Base-by-base conservation (phyloP, 2,113 vertebrate species). In the Nyctereutes procyonoides region DNA sequence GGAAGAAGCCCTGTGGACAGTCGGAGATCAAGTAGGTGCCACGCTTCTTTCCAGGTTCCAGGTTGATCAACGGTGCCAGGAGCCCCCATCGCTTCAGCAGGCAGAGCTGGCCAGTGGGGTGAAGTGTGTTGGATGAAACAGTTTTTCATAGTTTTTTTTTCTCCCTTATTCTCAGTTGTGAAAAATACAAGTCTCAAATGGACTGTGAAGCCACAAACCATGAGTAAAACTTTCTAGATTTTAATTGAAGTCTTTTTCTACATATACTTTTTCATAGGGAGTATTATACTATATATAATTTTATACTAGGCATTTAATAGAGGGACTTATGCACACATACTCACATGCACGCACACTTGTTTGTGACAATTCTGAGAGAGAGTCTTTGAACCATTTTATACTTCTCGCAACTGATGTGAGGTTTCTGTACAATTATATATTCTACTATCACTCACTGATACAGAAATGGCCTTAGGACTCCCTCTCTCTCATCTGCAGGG, bases 1-100 rank as follows among this genome's bases (percentile, higher is more conserved):
- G 98, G 98, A 99, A 99, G 99, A 99, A 99, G 94, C 99, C 99
- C 14, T 99, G 99, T 71, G 99, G 99, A 95, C 99, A 99, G 95
- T 99, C 98, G 0, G 99, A 99, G 97, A 99, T 99, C 98, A 99
- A 99, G 99, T 99, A 99, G 99, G 99, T 98, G 28, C 83, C 53
- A 14, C 0, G 0, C 79, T 30, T 86, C 6, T 51, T 73, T 91
- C 65, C n/a, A 24, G 19, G 43, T 92, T 51, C n/a, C 35, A 43
- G 12, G 20, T 12, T 71, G 43, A 26, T 48, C 55, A 5, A 28
- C 60, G 28, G 15, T 51, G 16, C 13, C 0, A 1, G 26, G 65
- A 28, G 17, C 13, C 14, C 73, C n/a, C 1, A 0, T 7, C 0
- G 2, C 38, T 95, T 92, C 8, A 32, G 58, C 51, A 77, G 51